Conservation (phyloP, 2,888 invertebrate species). For the Arctia plantaginis region DNA sequence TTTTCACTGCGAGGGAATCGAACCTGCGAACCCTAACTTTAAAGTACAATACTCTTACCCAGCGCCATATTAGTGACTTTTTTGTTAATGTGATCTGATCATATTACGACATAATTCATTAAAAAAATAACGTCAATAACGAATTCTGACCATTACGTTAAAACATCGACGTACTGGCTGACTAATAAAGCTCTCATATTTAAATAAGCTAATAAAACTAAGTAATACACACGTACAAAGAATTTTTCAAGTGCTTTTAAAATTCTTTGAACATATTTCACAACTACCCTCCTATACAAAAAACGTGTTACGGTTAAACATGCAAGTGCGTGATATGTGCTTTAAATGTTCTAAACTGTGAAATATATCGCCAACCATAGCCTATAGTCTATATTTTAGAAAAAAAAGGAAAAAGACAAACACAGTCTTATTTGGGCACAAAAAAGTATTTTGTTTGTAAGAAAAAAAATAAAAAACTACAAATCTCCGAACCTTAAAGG, state of each 20-base stretch:
- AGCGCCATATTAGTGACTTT: too few species aligned
- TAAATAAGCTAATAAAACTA: slow-evolving; percentile 25
- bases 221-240: slow-evolving; percentile 27
- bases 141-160: background rate
- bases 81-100: too few species aligned
- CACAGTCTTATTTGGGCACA: slow-evolving; percentile 45
- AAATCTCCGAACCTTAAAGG: background rate
- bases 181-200: slow-evolving; percentile 34
- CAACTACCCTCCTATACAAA: slow-evolving; percentile 33
- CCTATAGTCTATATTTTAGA: slow-evolving; percentile 29
- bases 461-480: slow-evolving; percentile 3
- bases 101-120: background rate
- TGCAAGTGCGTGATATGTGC: slow-evolving; percentile 75
- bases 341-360: slow-evolving; percentile 48
- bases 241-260: slow-evolving; percentile 19
- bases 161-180: background rate
- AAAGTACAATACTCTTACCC: too few species aligned
- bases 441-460: slow-evolving; percentile 12
- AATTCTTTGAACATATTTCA: slow-evolving; percentile 25
- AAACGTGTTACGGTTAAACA: slow-evolving; percentile 55
- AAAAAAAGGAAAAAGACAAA: slow-evolving; percentile 30
- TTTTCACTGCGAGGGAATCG: too few species aligned
- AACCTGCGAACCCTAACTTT: too few species aligned
- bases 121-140: too few species aligned
- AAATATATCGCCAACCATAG: slow-evolving; percentile 43